These are phyloP conservation scores for Drosophila paranaensis DNA, from an alignment of 2,888 invertebrate genomes.

Conservation along the genomic window DNA sequence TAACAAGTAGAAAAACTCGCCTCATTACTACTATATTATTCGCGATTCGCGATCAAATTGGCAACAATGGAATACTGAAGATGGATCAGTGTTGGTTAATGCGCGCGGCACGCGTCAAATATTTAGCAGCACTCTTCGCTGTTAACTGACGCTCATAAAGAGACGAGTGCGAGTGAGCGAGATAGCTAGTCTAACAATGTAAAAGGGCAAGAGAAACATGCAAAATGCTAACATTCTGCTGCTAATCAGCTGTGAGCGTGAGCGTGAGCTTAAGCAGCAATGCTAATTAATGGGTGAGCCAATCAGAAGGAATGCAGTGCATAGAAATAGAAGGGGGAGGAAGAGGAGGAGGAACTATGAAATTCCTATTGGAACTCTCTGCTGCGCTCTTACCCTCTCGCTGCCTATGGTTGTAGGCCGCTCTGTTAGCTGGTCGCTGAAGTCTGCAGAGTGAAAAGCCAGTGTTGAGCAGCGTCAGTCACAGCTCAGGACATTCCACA, in stretches of 20 bases:
- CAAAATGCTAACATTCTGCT: background rate
- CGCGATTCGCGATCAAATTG: conserved; percentile 34
- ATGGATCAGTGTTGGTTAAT: conserved; percentile 18
- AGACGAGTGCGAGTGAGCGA: background rate
- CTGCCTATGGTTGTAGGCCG: no score
- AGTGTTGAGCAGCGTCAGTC: conserved; percentile 4
- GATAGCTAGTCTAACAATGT: background rate
- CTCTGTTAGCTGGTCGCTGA: background rate
- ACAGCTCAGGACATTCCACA: background rate
- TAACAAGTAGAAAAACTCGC: conserved; percentile 28
- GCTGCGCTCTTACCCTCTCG: no score
- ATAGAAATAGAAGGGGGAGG: no score
- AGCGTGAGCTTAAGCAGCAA: no score
- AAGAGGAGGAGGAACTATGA: no score
- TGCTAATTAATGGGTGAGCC: background rate
- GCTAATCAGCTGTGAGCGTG: background rate
- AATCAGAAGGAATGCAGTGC: background rate
- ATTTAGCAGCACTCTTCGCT: background rate
- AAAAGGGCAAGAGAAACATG: no score
- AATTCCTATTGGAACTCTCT: no score
- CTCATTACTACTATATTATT: conserved; percentile 17
- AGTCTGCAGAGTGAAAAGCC: background rate
- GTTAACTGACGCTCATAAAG: background rate
- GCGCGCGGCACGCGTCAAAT: background rate
- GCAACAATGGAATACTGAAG: conserved; percentile 5